These are phyloP conservation scores for Zenarchopterus dispar DNA, from an alignment of 2,797 vertebrate species.

Conservation along the genomic window DNA sequence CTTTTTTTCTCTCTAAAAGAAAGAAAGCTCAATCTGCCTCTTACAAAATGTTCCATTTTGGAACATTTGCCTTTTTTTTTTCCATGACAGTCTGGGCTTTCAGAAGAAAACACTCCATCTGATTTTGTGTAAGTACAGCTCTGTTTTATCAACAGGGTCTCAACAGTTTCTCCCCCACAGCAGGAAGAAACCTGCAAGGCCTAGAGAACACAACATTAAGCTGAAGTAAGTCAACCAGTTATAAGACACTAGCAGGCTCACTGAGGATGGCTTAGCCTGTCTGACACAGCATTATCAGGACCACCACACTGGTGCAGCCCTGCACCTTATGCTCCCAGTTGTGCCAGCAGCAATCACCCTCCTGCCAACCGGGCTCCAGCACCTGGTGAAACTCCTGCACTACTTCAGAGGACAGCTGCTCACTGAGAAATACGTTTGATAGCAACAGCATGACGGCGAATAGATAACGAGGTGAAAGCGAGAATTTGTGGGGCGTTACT, in stretches of 20 bases:
- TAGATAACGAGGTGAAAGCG: constrained; percentile 15
- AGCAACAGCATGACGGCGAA: constrained; percentile 19
- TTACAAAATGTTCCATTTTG: too few species aligned
- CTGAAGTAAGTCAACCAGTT: constrained; percentile 41
- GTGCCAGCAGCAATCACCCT: constrained; percentile 43
- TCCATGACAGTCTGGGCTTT: too few species aligned
- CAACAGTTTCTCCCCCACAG: constrained; percentile 20
- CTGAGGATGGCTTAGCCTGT: constrained; percentile 52
- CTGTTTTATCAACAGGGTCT: constrained; percentile 34
- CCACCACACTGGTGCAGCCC: constrained; percentile 49
- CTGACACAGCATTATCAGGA: constrained; percentile 56
- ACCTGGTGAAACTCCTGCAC: constrained; percentile 36
- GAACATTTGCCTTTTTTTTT: too few species aligned
- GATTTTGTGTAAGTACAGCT: constrained; percentile 6
- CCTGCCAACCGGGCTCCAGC: constrained; percentile 49
- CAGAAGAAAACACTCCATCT: background rate
- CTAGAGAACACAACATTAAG: constrained; percentile 34
- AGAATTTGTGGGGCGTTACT: constrained; percentile 24
- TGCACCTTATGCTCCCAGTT: constrained; percentile 49
- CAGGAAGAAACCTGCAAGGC: constrained; percentile 18
- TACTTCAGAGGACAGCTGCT: constrained; percentile 42
- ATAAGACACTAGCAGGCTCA: constrained; percentile 41
- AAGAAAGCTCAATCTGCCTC: too few species aligned
- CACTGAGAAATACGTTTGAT: constrained; percentile 54
- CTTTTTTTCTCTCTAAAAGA: too few species aligned